Base-by-base conservation (phyloP, 1,140 invertebrate species). In the Parasteatoda tepidariorum region DNA sequence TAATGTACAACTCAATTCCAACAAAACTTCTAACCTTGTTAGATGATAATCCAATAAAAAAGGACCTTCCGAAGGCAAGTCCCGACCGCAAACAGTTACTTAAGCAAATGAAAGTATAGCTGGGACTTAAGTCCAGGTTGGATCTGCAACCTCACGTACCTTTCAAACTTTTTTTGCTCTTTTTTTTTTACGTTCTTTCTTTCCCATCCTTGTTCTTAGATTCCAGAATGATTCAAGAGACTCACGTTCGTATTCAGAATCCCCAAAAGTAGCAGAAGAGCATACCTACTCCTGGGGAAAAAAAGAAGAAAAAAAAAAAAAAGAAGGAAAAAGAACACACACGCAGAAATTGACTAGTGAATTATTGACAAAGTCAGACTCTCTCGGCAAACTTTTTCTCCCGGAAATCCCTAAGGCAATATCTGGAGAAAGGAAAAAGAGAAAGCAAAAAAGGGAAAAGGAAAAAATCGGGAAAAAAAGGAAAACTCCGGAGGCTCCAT, bases 281-380 rank as follows among this genome's bases (percentile, higher is more conserved):
- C 4, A 64, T 5, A 64, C 18, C 11, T 31, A 34, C 34, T 41
- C n/a, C n/a, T 41, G 34, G 34, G 34, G n/a, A 59, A 59, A 59
- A 59, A 22, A 55, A 18, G 62, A 67, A 78, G 64, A 68, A 79
- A 67, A 55, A 22, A 34, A 33, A 2, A 18, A 55, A 57, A 31
- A 59, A 73, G 13, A 73, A 11, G 6, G 7, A 18, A 41, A 30
- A 22, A 75, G 55, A 79, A 79, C 67, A 41, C 7, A 18, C 30
- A 34, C 48, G 54, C 13, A 67, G 64, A 79, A 79, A 79, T 79
- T 79, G 75, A 79, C 78, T 82, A 33, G 78, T 82, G 78, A 82
- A 82, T 82, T 82, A 82, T 82, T 82, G 78, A 82, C 67, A 82
- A 82, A 82, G 78, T 71, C 78, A 71, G 78, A 82, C 66, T 70